Conservation (phyloP, 2,797 vertebrate species). For the Clarias fuscus region DNA sequence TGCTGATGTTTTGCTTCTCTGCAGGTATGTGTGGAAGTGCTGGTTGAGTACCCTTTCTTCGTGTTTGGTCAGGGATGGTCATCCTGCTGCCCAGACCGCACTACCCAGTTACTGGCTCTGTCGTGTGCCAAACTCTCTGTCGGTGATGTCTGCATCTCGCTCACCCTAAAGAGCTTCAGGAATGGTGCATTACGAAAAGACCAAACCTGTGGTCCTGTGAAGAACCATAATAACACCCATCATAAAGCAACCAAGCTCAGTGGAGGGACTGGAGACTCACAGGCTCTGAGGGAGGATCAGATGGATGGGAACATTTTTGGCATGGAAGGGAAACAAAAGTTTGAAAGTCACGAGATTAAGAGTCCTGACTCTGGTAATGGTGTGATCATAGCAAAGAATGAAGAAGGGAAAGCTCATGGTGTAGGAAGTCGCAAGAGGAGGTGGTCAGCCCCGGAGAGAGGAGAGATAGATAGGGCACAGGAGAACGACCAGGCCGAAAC, state of each 20-base stretch:
- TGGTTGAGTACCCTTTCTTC: conserved; percentile 99
- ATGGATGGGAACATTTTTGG: conserved; percentile 79
- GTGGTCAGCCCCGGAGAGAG: conserved; percentile 96
- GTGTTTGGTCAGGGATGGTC: conserved; percentile 99
- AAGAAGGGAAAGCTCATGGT: conserved; percentile 48
- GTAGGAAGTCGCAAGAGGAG: conserved; percentile 89
- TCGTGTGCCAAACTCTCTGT: conserved; percentile 98
- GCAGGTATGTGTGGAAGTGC: conserved; percentile 98
- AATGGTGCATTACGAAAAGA: conserved; percentile 71
- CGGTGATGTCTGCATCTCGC: conserved; percentile 97
- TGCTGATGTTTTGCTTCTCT: conserved; percentile 30
- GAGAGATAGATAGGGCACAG: conserved; percentile 85
- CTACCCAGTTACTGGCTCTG: conserved; percentile 95
- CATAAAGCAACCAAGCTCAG: conserved; percentile 84
- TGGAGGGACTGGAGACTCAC: conserved; percentile 74
- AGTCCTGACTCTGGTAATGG: conserved; percentile 29
- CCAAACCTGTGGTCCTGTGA: conserved; percentile 53
- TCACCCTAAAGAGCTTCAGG: conserved; percentile 93
- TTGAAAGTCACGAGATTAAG: conserved; percentile 18
- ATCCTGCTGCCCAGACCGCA: conserved; percentile 95
- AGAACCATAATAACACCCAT: conserved; percentile 77
- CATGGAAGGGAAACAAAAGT: conserved; percentile 52
- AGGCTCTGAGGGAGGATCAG: conserved; percentile 74
- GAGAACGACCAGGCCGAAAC: conserved; percentile 90
- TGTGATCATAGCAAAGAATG: conserved; percentile 39